Evolutionary conservation across 2,797 vertebrate species (phyloP), one percentile per base, ranked within the genome.

Genomic region (Manis javanica): DNA sequence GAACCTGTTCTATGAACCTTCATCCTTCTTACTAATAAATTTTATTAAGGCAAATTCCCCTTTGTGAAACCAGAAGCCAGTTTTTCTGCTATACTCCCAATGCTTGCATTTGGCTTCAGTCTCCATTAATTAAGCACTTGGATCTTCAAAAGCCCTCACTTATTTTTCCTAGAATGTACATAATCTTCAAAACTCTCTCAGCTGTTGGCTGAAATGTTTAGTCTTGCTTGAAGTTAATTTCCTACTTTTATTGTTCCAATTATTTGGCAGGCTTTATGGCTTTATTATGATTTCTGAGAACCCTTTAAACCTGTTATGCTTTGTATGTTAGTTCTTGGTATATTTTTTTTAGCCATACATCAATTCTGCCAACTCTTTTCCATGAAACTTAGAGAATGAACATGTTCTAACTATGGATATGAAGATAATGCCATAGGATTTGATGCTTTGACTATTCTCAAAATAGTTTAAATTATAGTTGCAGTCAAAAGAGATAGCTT

Each of bases 201-300:
- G 93, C 82, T 95, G 19, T 69, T 74, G 79, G 11, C 46, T 74
- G 91, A 96, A 74, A 91, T 59, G 89, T 96, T 97, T 95, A 94
- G 88, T 96, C 94, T 96, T 97, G 74, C 87, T 92, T 77, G 87
- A 90, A 87, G 96, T 97, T 90, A 46, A 96, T 57, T 64, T 96
- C 82, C 79, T 31, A 81, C 78, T 97, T 97, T 97, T 86, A 55
- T 92, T 87, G 42, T 34, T 34, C 51, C 91, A 95, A 97, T 39
- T 83, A 64, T 96, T 97, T 97, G 95, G 88, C 92, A 97, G 87
- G 89, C 82, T 96, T 96, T 97, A 75, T 91, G 16, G 0, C 12
- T 96, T 97, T 79, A 96, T 96, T 96, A 90, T 97, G 90, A 97
- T 81, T 49, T 95, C 53, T 55, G 37, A 87, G 94, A 96, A 59